Evolutionary conservation across 2,888 invertebrate genomes (phyloP).

Genomic region (Rhagonycha lutea): DNA sequence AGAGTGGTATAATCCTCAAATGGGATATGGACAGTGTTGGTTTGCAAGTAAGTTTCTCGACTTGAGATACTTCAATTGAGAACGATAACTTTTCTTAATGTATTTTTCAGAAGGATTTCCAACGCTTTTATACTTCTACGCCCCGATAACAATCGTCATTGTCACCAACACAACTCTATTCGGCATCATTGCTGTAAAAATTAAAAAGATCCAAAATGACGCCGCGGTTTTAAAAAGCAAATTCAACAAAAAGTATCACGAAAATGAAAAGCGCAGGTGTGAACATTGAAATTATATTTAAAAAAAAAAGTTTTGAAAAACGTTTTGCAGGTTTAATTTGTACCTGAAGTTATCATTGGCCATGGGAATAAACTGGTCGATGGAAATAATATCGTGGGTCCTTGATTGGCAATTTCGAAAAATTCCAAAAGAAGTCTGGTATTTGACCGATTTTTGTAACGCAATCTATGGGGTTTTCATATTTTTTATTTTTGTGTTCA

Average conservation of each 20-base stretch:
- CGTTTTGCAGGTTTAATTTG: slow-evolving; percentile 67
- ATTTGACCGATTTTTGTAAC: slow-evolving; percentile 67
- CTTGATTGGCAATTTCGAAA: slow-evolving; percentile 47
- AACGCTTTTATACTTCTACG: slow-evolving; percentile 70
- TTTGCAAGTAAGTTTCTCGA: slow-evolving; percentile 57
- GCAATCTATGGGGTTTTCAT: slow-evolving; percentile 71
- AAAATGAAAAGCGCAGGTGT: not conserved
- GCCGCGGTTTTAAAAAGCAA: slow-evolving; percentile 53
- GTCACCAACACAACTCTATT: slow-evolving; percentile 69
- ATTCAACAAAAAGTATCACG: not conserved
- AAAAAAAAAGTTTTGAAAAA: not conserved
- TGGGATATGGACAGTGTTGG: slow-evolving; percentile 63
- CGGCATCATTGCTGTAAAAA: slow-evolving; percentile 67
- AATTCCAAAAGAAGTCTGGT: slow-evolving; percentile 61
- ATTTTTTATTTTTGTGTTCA: slow-evolving; percentile 75
- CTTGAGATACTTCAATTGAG: not conserved
- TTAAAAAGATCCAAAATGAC: slow-evolving; percentile 67
- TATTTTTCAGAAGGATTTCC: slow-evolving; percentile 58
- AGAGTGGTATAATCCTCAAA: slow-evolving; percentile 56
- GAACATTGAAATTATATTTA: not conserved
- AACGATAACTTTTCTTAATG: not conserved
- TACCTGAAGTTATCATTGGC: slow-evolving; percentile 82
- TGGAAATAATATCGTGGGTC: slow-evolving; percentile 76
- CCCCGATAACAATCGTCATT: slow-evolving; percentile 68
- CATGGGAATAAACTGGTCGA: slow-evolving; percentile 85